phyloP scores from a whole-genome alignment of 2,888 invertebrate species.

The Elmis aenea region DNA sequence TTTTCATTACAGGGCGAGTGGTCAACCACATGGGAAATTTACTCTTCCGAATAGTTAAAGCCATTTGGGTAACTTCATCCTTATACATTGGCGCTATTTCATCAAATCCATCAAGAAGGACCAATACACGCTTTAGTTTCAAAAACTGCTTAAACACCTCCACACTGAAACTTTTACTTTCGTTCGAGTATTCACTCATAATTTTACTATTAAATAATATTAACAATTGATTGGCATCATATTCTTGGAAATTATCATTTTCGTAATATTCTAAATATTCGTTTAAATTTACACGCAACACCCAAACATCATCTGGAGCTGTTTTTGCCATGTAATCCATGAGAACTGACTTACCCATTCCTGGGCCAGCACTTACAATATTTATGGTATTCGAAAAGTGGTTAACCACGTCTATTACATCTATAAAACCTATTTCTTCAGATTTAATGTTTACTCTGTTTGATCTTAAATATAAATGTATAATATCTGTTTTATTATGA shows the following conservation, averaged over 20 bases:
- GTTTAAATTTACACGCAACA: conserved; percentile 3
- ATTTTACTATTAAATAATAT: not conserved
- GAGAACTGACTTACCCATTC: conserved; percentile 8
- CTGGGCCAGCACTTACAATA: conserved; percentile 7
- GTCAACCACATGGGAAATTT: conserved; percentile 10
- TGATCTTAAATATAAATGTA: not conserved
- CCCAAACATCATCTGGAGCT: conserved; percentile 4
- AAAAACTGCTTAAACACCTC: conserved; percentile 4
- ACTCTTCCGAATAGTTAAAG: not conserved
- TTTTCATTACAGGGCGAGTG: conserved; percentile 9
- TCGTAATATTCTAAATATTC: conserved; percentile 4
- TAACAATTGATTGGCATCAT: not conserved
- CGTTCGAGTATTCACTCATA: not conserved
- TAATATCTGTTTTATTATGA: not conserved
- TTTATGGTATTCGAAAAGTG: not conserved
- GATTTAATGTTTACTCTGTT: not conserved
- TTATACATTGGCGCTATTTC: conserved; percentile 5
- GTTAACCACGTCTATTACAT: too few relatives aligned
- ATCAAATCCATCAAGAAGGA: conserved; percentile 12
- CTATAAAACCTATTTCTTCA: too few relatives aligned
- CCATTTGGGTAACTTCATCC: conserved; percentile 3
- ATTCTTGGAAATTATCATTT: conserved; percentile 1
- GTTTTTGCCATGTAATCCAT: conserved; percentile 4
- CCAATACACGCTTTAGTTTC: conserved; percentile 1
- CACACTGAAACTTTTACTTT: not conserved